Percentiles rank a stretch among this genome's conserved stretches.
Conservation (phyloP, 2,888 invertebrate species). For the Diaprepes abbreviatus region DNA sequence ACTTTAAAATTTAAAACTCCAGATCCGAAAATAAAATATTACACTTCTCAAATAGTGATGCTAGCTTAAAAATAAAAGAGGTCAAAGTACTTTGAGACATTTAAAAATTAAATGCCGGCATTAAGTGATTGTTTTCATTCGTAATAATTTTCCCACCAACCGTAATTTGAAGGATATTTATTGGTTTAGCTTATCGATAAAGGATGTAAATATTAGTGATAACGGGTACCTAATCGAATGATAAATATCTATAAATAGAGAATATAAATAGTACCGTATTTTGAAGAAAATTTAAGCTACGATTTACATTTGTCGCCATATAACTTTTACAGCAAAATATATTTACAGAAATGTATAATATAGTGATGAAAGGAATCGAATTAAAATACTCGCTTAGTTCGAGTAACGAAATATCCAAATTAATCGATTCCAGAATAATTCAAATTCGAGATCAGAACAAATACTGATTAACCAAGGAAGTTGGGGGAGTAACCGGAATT, state of each 20-base stretch:
- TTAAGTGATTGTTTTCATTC: constrained; percentile 26
- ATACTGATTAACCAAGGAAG: no score
- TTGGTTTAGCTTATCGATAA: constrained; percentile 32
- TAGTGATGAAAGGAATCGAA: no score
- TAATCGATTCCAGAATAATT: no score
- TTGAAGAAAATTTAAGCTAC: constrained; percentile 4
- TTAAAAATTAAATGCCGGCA: constrained; percentile 34
- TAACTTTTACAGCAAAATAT: no score
- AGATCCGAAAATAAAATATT: constrained; percentile 14
- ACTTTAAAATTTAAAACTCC: constrained; percentile 14
- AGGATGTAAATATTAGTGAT: constrained; percentile 28
- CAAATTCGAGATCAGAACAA: no score
- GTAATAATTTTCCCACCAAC: constrained; percentile 20
- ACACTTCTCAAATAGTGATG: background rate
- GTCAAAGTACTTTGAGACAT: constrained; percentile 29
- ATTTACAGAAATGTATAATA: no score
- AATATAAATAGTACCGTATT: constrained; percentile 9
- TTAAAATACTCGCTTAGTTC: no score
- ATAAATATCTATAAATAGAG: constrained; percentile 23
- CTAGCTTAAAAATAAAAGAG: constrained; percentile 27
- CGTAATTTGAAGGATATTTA: constrained; percentile 15
- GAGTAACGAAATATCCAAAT: no score
- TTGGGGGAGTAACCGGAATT: no score
- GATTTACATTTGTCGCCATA: no score
- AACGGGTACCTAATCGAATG: constrained; percentile 19